These are phyloP conservation scores for Seriola aureovittata DNA, from an alignment of 2,113 vertebrate genomes.

Conservation along the genomic window DNA sequence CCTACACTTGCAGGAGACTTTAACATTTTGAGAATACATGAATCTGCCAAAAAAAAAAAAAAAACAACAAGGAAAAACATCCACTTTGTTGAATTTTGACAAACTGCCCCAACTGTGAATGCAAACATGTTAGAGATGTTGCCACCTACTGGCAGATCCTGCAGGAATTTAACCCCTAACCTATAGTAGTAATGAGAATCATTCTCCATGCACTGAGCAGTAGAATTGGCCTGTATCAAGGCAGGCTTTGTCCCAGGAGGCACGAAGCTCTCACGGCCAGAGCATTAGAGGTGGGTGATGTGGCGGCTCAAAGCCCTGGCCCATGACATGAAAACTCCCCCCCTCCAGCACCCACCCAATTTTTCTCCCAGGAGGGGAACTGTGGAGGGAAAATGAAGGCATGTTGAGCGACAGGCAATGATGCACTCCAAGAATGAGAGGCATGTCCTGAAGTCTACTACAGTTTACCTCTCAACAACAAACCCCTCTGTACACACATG, in stretches of 20 bases:
- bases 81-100: not conserved
- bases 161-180: slow-evolving; percentile 58
- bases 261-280: slow-evolving; percentile 42
- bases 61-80: slow-evolving; percentile 1
- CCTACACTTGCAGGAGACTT: not conserved
- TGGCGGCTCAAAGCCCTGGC: slow-evolving; percentile 48
- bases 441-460: slow-evolving; percentile 71
- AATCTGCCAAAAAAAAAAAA: not conserved
- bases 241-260: slow-evolving; percentile 69
- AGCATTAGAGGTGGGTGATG: slow-evolving; percentile 52
- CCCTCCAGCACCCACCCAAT: slow-evolving; percentile 2
- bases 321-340: slow-evolving; percentile 32
- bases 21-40: not conserved
- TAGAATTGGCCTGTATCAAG: slow-evolving; percentile 62
- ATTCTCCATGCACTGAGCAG: slow-evolving; percentile 39
- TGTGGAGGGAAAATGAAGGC: slow-evolving; percentile 67
- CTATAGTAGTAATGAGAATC: slow-evolving; percentile 54
- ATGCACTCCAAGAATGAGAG: slow-evolving; percentile 78
- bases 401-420: slow-evolving; percentile 72
- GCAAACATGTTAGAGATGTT: slow-evolving; percentile 23
- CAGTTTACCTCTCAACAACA: slow-evolving; percentile 35
- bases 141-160: slow-evolving; percentile 20
- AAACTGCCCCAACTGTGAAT: not conserved
- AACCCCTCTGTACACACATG: slow-evolving; percentile 7
- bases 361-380: slow-evolving; percentile 43